Conservation (phyloP, 2,888 invertebrate species). For the Tetanocera ferruginea region DNA sequence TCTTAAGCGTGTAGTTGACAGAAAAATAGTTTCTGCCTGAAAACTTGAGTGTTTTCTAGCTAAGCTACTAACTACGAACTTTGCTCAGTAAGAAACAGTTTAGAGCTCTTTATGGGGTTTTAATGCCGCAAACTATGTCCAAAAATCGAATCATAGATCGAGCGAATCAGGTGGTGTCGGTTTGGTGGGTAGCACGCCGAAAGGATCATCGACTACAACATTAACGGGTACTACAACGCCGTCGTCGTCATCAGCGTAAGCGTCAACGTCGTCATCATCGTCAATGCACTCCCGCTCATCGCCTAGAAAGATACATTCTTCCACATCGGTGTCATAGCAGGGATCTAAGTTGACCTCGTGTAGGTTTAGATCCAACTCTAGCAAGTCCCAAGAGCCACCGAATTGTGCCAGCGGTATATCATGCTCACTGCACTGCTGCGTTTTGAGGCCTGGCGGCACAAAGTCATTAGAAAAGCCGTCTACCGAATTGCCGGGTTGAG, state of each 20-base stretch:
- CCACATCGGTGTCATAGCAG: slow-evolving; percentile 75
- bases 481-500: slow-evolving; percentile 61
- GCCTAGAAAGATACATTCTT: slow-evolving; percentile 75
- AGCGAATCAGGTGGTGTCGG: slow-evolving; percentile 74
- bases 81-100: too few relatives aligned
- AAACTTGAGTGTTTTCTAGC: too few relatives aligned
- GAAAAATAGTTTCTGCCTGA: too few relatives aligned
- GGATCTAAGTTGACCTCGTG: slow-evolving; percentile 76
- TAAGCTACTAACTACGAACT: too few relatives aligned
- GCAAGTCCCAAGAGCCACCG: slow-evolving; percentile 76
- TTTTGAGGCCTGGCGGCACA: slow-evolving; percentile 60
- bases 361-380: slow-evolving; percentile 75
- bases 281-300: slow-evolving; percentile 60
- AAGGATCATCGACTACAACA: slow-evolving; percentile 70
- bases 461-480: slow-evolving; percentile 77
- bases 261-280: slow-evolving; percentile 55
- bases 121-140: slow-evolving; percentile 49
- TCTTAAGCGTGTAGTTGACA: too few relatives aligned
- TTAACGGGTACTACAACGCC: slow-evolving; percentile 48
- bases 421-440: background rate
- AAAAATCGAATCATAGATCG: slow-evolving; percentile 70
- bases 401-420: slow-evolving; percentile 65
- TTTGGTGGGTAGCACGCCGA: slow-evolving; percentile 73
- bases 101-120: too few relatives aligned
- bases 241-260: slow-evolving; percentile 52